Conservation (phyloP, 2,888 invertebrate genomes). For the Xylota sylvarum region DNA sequence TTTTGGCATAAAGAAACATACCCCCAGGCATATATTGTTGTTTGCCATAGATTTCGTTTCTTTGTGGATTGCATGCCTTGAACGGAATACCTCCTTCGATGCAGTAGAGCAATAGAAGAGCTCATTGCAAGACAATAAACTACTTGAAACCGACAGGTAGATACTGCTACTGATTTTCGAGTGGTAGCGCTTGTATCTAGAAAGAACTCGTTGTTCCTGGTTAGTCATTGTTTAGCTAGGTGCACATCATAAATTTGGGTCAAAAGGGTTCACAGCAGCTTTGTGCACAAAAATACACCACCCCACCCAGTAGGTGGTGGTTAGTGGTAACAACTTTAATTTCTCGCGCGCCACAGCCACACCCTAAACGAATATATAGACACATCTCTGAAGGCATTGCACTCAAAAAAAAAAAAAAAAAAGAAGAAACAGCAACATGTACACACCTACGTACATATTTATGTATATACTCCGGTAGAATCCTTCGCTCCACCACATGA, state of each 20-base stretch:
- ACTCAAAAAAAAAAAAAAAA: conserved; percentile 43
- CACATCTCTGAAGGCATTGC: conserved; percentile 73
- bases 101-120: conserved; percentile 8
- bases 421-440: conserved; percentile 7
- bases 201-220: conserved; percentile 28
- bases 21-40: conserved; percentile 54
- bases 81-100: conserved; percentile 34
- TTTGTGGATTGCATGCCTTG: conserved; percentile 37
- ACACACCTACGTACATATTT: conserved; percentile 29
- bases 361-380: conserved; percentile 69
- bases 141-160: conserved; percentile 68
- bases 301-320: conserved; percentile 26
- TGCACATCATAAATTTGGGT: conserved; percentile 62
- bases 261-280: conserved; percentile 64
- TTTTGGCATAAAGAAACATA: conserved; percentile 29
- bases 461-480: conserved; percentile 8
- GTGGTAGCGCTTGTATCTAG: conserved; percentile 33
- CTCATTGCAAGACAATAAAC: conserved; percentile 71
- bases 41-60: conserved; percentile 60
- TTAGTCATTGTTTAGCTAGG: conserved; percentile 39
- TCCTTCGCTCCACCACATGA: conserved; percentile 25
- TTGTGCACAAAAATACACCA: background rate
- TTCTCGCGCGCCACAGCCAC: conserved; percentile 72
- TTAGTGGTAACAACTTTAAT: conserved; percentile 73
- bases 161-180: conserved; percentile 67